Conservation (phyloP, 1,140 invertebrate genomes). For the Brachionus manjavacas region DNA sequence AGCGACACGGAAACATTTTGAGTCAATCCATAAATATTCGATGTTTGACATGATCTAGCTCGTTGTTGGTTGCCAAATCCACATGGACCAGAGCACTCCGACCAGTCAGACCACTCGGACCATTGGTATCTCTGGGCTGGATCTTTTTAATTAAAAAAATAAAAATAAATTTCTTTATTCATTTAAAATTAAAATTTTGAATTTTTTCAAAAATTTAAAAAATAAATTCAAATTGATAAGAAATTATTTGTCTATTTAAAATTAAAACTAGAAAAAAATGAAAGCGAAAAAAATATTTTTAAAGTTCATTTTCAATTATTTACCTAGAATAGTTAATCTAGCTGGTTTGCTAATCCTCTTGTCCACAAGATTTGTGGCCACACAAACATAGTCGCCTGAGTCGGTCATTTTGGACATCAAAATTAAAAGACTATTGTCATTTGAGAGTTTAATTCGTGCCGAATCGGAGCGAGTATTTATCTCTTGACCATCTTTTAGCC, state of each 20-base stretch:
- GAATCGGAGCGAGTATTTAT: conserved; percentile 23
- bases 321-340: not conserved
- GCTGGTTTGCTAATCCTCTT: conserved; percentile 35
- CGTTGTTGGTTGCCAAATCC: not conserved
- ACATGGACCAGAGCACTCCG: conserved; percentile 5
- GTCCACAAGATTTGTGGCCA: conserved; percentile 3
- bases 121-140: not conserved
- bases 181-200: too few relatives aligned
- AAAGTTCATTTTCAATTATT: not conserved
- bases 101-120: conserved; percentile 36
- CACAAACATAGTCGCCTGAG: conserved; percentile 29
- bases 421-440: conserved; percentile 21
- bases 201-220: too few relatives aligned
- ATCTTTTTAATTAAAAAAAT: not conserved
- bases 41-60: not conserved
- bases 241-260: too few relatives aligned
- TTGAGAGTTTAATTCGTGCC: conserved; percentile 27
- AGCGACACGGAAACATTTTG: conserved; percentile 12
- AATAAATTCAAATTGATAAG: too few relatives aligned
- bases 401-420: conserved; percentile 2
- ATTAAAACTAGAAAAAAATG: too few relatives aligned
- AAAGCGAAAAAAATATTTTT: not conserved
- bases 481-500: conserved; percentile 26
- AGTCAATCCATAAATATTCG: not conserved
- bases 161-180: too few relatives aligned